Evolutionary conservation across 2,888 invertebrate species (phyloP).

Genomic region (Mythimna albipuncta): DNA sequence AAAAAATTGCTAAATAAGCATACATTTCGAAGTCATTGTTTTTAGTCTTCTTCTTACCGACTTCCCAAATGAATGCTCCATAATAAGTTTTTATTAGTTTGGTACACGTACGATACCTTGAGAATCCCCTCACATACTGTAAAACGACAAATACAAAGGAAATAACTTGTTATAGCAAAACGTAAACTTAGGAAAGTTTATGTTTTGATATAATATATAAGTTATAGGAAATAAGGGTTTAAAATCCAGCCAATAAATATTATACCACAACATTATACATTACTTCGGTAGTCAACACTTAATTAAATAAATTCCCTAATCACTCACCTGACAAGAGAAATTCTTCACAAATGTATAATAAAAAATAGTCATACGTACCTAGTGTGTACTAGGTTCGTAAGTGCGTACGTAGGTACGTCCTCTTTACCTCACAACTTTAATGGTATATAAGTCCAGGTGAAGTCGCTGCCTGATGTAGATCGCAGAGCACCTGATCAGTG

Average conservation of each 20-base stretch:
- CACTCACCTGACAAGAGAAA: slow-evolving; percentile 36
- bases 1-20: too few relatives aligned
- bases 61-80: too few relatives aligned
- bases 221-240: background rate
- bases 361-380: slow-evolving; percentile 31
- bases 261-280: background rate
- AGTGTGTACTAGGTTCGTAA: background rate
- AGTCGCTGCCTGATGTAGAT: slow-evolving; percentile 14
- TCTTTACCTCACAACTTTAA: slow-evolving; percentile 35
- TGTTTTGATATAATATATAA: too few relatives aligned
- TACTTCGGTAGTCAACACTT: background rate
- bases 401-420: background rate
- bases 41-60: too few relatives aligned
- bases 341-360: slow-evolving; percentile 18
- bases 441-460: slow-evolving; percentile 51
- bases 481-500: slow-evolving; percentile 30
- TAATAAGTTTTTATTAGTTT: background rate
- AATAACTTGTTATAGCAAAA: background rate
- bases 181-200: background rate
- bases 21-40: too few relatives aligned
- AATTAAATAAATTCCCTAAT: slow-evolving; percentile 12
- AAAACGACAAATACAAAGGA: background rate
- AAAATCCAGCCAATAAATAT: background rate
- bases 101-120: background rate
- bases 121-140: background rate